Conservation (phyloP, 1,140 invertebrate genomes). For the Euschistus heros region DNA sequence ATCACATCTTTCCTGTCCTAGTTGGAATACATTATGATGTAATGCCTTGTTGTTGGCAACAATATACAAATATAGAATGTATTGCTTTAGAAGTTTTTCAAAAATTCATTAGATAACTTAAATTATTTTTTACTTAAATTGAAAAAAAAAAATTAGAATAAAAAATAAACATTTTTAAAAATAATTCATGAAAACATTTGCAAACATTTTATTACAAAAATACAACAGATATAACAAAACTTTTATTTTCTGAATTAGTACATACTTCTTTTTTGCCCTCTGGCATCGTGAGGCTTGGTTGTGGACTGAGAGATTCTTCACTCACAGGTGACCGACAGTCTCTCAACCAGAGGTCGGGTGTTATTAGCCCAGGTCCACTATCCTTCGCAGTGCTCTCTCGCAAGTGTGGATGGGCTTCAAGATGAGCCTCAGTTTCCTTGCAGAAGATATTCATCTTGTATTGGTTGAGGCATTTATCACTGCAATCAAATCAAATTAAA, state of each 20-base stretch:
- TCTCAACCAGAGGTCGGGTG: slow-evolving; percentile 74
- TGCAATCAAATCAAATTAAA: slow-evolving; percentile 38
- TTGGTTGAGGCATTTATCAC: slow-evolving; percentile 85
- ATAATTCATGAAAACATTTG: too few species aligned
- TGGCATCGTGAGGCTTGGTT: slow-evolving; percentile 32
- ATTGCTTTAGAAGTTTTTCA: too few species aligned
- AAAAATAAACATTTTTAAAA: too few species aligned
- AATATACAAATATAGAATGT: too few species aligned
- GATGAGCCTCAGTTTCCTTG: slow-evolving; percentile 76
- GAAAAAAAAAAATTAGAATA: too few species aligned
- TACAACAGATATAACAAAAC: not conserved
- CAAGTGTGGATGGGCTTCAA: slow-evolving; percentile 68
- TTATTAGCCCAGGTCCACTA: slow-evolving; percentile 50
- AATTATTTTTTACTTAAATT: too few species aligned
- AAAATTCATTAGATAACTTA: too few species aligned
- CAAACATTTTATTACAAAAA: too few species aligned
- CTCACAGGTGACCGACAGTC: slow-evolving; percentile 54
- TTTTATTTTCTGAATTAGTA: not conserved
- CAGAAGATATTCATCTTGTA: slow-evolving; percentile 95
- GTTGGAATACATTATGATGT: too few species aligned
- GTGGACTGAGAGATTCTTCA: slow-evolving; percentile 31
- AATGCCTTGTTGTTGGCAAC: too few species aligned
- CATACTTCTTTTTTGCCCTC: slow-evolving; percentile 23
- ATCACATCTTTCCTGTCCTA: too few species aligned
- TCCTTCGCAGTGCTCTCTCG: slow-evolving; percentile 34